phyloP scores from a whole-genome alignment of 1,140 invertebrate species.

The Linepithema humile region DNA sequence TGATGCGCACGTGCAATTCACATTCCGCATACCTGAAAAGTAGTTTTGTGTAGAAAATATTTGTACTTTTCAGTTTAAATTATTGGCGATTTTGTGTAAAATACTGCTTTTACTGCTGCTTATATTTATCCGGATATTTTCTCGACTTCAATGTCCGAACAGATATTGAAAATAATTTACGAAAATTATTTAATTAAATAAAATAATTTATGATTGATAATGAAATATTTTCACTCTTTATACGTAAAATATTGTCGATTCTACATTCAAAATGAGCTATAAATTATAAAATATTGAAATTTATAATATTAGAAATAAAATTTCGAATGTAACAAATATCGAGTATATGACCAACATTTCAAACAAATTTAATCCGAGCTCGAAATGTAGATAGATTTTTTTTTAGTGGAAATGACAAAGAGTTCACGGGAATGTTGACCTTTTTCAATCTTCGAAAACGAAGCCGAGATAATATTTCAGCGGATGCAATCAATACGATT shows the following conservation, averaged over 20 bases:
- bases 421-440: not conserved
- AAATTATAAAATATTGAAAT: too few relatives aligned
- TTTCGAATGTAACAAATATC: not conserved
- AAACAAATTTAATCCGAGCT: not conserved
- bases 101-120: too few relatives aligned
- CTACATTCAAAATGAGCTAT: too few relatives aligned
- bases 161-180: too few relatives aligned
- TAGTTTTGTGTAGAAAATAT: not conserved
- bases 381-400: not conserved
- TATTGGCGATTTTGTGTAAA: not conserved
- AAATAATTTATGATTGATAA: too few relatives aligned
- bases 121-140: too few relatives aligned
- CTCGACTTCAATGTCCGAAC: too few relatives aligned
- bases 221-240: too few relatives aligned
- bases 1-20: constrained; percentile 1
- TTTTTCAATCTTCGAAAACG: constrained; percentile 1
- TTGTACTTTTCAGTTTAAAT: not conserved
- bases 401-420: not conserved
- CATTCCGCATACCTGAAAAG: not conserved
- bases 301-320: not conserved
- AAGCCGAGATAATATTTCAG: constrained; percentile 20
- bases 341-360: not conserved
- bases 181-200: too few relatives aligned
- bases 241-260: too few relatives aligned
- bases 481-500: constrained; percentile 28